phyloP scores from a whole-genome alignment of 1,140 invertebrate genomes.

The Drosophila ananassae region DNA sequence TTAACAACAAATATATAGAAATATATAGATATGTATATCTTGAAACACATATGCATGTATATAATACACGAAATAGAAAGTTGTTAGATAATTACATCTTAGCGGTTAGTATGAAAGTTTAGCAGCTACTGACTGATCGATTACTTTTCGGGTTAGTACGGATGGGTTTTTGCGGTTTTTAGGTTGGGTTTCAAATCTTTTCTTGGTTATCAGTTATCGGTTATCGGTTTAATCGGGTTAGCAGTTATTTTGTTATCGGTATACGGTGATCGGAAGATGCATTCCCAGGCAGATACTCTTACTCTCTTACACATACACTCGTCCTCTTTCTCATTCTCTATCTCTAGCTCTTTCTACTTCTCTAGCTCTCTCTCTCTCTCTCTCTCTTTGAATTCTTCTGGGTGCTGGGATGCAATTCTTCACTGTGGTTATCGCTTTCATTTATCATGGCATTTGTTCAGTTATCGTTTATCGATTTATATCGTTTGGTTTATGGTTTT shows the following conservation, averaged over 20 bases:
- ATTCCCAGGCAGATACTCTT: slow-evolving; percentile 20
- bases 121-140: slow-evolving; percentile 68
- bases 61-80: slow-evolving; percentile 49
- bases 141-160: slow-evolving; percentile 54
- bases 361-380: neutral
- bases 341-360: neutral
- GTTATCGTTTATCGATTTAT: slow-evolving; percentile 13
- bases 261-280: slow-evolving; percentile 22
- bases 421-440: slow-evolving; percentile 8
- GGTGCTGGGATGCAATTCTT: slow-evolving; percentile 36
- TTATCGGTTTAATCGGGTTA: slow-evolving; percentile 21
- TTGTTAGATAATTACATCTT: slow-evolving; percentile 79
- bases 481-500: slow-evolving; percentile 5
- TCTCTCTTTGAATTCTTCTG: neutral
- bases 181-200: slow-evolving; percentile 19
- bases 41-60: slow-evolving; percentile 49
- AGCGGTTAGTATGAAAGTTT: slow-evolving; percentile 75
- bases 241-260: neutral
- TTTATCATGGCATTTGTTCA: slow-evolving; percentile 11
- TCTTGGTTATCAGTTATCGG: slow-evolving; percentile 4
- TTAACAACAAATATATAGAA: slow-evolving; percentile 4
- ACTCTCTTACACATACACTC: slow-evolving; percentile 7
- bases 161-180: slow-evolving; percentile 36
- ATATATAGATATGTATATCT: slow-evolving; percentile 10
- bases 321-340: slow-evolving; percentile 1